Conservation (phyloP, 2,888 invertebrate species). For the Drosophila maculinotata region DNA sequence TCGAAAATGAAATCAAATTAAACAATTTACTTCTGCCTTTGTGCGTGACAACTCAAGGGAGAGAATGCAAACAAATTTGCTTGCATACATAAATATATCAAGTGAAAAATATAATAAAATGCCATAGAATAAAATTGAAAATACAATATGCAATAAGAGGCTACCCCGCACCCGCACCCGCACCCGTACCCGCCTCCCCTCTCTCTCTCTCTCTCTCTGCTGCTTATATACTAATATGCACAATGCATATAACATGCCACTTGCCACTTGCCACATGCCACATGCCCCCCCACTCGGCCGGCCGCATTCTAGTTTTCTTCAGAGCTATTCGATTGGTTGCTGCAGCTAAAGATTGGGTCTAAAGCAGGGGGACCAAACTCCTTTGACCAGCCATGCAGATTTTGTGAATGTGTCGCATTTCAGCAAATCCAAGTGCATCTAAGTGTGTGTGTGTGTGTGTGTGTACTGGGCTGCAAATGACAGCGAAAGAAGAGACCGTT, state of each 20-base stretch:
- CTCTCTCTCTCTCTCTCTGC: too few species aligned
- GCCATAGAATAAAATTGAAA: slow-evolving; percentile 66
- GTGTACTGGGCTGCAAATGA: slow-evolving; percentile 47
- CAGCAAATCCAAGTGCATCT: slow-evolving; percentile 45
- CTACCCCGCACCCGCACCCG: not conserved
- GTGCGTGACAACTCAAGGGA: slow-evolving; percentile 82
- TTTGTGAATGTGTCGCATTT: slow-evolving; percentile 65
- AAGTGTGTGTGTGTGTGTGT: not conserved
- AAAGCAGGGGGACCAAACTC: slow-evolving; percentile 20
- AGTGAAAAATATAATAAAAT: slow-evolving; percentile 73
- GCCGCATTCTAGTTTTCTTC: slow-evolving; percentile 41
- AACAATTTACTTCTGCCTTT: slow-evolving; percentile 80
- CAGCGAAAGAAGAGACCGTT: slow-evolving; percentile 32
- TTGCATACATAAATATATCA: slow-evolving; percentile 72
- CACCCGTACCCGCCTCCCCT: too few species aligned
- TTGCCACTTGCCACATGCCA: slow-evolving; percentile 46
- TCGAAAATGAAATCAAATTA: slow-evolving; percentile 75
- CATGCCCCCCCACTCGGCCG: slow-evolving; percentile 27
- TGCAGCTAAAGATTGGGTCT: slow-evolving; percentile 14
- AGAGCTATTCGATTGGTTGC: slow-evolving; percentile 62
- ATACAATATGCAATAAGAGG: slow-evolving; percentile 46
- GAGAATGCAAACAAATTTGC: slow-evolving; percentile 76
- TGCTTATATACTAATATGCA: slow-evolving; percentile 39
- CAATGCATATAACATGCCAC: slow-evolving; percentile 45
- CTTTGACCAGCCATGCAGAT: slow-evolving; percentile 75